A percentile compares a stretch with the other conserved stretches of the same genome.
These are phyloP conservation scores for Eupleurogrammus muticus DNA, from an alignment of 2,797 vertebrate genomes.

Conservation along the genomic window DNA sequence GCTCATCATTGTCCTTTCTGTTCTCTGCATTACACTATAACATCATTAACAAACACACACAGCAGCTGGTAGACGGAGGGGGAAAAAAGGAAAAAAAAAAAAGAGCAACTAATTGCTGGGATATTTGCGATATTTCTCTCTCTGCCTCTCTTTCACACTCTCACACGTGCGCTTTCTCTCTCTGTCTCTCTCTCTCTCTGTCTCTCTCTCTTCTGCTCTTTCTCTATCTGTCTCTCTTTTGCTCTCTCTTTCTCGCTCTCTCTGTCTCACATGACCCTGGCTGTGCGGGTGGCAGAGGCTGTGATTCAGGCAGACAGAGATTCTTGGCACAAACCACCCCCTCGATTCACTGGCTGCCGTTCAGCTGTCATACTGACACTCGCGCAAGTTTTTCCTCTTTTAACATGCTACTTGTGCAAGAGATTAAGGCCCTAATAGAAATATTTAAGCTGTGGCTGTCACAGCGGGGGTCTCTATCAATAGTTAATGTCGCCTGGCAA, in stretches of 20 bases:
- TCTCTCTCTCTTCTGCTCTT: too few relatives aligned
- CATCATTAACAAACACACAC: slow-evolving; percentile 20
- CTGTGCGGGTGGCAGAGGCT: slow-evolving; percentile 50
- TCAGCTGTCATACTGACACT: slow-evolving; percentile 65
- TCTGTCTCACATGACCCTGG: slow-evolving; percentile 53
- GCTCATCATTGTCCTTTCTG: slow-evolving; percentile 5
- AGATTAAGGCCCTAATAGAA: slow-evolving; percentile 37
- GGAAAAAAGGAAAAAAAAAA: not conserved
- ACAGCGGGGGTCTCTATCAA: slow-evolving; percentile 40
- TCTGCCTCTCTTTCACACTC: too few relatives aligned
- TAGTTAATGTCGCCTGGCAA: slow-evolving; percentile 20
- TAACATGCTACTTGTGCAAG: slow-evolving; percentile 30
- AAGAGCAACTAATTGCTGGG: slow-evolving; percentile 21
- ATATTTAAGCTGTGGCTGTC: slow-evolving; percentile 23
- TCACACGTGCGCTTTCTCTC: too few relatives aligned
- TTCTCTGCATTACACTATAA: not conserved
- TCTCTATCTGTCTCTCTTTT: too few relatives aligned
- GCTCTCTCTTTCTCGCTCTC: too few relatives aligned
- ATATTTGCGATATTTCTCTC: slow-evolving; percentile 70
- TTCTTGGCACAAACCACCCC: slow-evolving; percentile 71
- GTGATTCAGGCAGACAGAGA: slow-evolving; percentile 74
- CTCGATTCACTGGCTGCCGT: slow-evolving; percentile 73
- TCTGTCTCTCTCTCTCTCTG: too few relatives aligned
- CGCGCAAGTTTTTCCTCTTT: slow-evolving; percentile 52
- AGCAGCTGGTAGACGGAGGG: slow-evolving; percentile 24